Evolutionary conservation across 2,888 invertebrate species (phyloP).

Genomic region (Leptopterna dolabrata): DNA sequence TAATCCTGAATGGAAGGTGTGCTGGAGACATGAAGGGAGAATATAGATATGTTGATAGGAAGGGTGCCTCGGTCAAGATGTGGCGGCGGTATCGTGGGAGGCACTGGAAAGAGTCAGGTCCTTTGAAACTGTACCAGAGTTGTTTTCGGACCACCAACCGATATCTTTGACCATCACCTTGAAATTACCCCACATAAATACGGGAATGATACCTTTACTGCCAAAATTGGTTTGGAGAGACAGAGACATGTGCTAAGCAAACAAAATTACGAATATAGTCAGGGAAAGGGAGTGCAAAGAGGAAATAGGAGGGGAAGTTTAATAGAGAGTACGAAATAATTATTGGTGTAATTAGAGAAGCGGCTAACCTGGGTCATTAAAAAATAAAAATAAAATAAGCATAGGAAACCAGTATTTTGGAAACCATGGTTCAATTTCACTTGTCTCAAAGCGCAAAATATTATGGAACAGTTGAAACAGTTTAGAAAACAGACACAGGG

Average conservation of each 20-base stretch:
- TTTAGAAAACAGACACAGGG: not conserved
- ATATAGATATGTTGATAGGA: too few species aligned
- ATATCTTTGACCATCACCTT: too few species aligned
- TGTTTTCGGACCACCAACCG: not conserved
- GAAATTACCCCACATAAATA: not conserved
- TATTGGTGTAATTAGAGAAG: not conserved
- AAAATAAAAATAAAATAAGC: not conserved
- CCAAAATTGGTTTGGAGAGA: not conserved
- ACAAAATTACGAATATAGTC: not conserved
- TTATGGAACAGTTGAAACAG: not conserved
- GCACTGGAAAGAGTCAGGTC: not conserved
- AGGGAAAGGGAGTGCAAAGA: not conserved
- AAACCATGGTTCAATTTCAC: too few species aligned
- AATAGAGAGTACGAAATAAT: too few species aligned
- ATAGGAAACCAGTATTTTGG: too few species aligned
- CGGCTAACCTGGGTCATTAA: not conserved
- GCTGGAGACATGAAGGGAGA: not conserved
- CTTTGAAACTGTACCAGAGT: not conserved
- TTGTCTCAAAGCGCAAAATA: not conserved
- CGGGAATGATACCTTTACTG: not conserved
- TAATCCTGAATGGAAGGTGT: constrained; percentile 9
- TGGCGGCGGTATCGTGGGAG: not conserved
- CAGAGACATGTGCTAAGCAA: not conserved
- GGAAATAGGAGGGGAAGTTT: not conserved
- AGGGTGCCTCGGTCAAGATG: not conserved